Base-by-base conservation (phyloP, 2,888 invertebrate species). In the Punctoribates punctum region DNA sequence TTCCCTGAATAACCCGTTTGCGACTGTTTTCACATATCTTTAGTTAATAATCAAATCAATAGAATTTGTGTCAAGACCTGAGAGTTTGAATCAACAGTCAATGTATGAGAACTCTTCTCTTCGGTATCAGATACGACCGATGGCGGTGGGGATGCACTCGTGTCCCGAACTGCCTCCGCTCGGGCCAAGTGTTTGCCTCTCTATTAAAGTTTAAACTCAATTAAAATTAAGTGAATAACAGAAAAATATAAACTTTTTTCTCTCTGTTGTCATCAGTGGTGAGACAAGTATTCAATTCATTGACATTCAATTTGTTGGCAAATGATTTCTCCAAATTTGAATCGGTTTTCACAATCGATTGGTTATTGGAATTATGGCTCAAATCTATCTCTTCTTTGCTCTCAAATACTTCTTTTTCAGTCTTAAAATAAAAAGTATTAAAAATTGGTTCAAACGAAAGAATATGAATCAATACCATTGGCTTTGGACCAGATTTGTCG, bases 131-230 rank as follows among this genome's bases (percentile, higher is more conserved):
- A 25, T 20, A 23, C 20, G 20, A 20, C 54, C 60, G 20, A 17
- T n/a, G 75, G 62, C 23, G 74, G 74, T 15, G 75, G 70, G n/a
- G 75, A 75, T 20, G 67, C 23, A 75, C 75, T 75, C 23, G 75
- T 70, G 29, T 75, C 75, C 11, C 75, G 54, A 20, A 75, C 70
- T 15, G 75, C 75, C 20, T 70, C 75, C 5, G 70, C 38, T 6
- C 75, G 27, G 23, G 70, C 42, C 15, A 75, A 42, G 17, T 73
- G 75, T 72, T 75, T 75, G 8, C 27, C 62, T 27, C 62, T 62
- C 62, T 62, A 60, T 60, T 11, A 11, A n/a, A n/a, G 2, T 48
- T 60, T 13, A 20, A 62, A 62, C n/a, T 11, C 13, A 62, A 23
- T 29, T 23, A 42, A 42, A 42, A 42, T 42, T 42, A 42, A 42